Evolutionary conservation across 2,888 invertebrate genomes (phyloP).

Genomic region (Tetramorium bicarinatum): DNA sequence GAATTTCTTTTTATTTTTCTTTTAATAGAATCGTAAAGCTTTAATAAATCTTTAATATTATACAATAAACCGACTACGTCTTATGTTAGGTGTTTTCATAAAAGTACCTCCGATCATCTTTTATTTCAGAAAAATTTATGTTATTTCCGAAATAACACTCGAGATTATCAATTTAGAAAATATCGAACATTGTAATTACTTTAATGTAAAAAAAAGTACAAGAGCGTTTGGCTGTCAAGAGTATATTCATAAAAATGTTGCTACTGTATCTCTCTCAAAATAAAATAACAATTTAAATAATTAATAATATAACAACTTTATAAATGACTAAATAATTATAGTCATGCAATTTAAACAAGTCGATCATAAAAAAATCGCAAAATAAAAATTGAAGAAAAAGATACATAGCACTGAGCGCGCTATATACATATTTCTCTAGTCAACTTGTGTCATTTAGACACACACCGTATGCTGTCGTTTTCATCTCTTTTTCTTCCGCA

Average conservation of each 20-base stretch:
- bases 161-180: not conserved
- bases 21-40: constrained; percentile 1
- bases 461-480: not conserved
- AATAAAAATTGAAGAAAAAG: not conserved
- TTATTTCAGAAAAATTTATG: not conserved
- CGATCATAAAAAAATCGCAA: no score
- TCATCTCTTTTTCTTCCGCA: not conserved
- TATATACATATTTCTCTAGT: not conserved
- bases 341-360: not conserved
- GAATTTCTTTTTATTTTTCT: not conserved
- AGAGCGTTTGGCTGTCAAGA: not conserved
- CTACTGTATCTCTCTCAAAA: not conserved
- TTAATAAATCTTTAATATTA: constrained; percentile 25
- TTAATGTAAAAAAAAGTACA: not conserved
- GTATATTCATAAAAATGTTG: not conserved
- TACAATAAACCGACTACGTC: not conserved
- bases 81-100: not conserved
- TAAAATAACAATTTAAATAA: not conserved
- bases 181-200: not conserved
- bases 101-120: not conserved
- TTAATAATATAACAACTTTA: not conserved
- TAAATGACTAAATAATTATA: not conserved
- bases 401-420: not conserved
- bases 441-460: not conserved
- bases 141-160: not conserved